Percentiles rank a stretch among this genome's conserved stretches.
phyloP scores from a whole-genome alignment of 2,797 vertebrate genomes.

The Neostethus bicornis region DNA sequence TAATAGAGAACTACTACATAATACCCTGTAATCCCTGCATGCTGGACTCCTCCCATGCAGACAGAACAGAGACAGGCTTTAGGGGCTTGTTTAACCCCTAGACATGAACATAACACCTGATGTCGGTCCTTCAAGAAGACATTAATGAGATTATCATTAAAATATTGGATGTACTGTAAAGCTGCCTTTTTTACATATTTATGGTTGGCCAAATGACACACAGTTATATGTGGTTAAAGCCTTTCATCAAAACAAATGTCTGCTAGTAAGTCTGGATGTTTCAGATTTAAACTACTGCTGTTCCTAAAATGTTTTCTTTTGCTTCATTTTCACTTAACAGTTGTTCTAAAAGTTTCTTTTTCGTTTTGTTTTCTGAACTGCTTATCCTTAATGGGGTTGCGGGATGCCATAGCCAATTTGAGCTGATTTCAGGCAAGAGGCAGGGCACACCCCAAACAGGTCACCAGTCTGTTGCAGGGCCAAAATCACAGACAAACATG shows the following conservation, averaged over 20 bases:
- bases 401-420: too few species aligned
- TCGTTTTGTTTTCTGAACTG: too few species aligned
- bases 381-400: too few species aligned
- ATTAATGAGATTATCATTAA: slow-evolving; percentile 55
- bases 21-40: slow-evolving; percentile 52
- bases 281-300: background rate
- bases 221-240: background rate
- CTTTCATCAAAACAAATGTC: background rate
- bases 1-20: slow-evolving; percentile 45
- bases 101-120: slow-evolving; percentile 22
- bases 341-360: background rate
- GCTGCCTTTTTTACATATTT: background rate
- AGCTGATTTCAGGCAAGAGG: too few species aligned
- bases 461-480: too few species aligned
- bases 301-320: background rate
- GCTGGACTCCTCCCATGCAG: slow-evolving; percentile 61
- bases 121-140: slow-evolving; percentile 26
- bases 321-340: background rate
- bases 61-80: slow-evolving; percentile 48
- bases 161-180: slow-evolving; percentile 3
- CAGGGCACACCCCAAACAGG: too few species aligned
- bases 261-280: background rate
- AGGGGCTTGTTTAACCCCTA: slow-evolving; percentile 43
- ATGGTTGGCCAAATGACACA: slow-evolving; percentile 3
- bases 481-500: too few species aligned